Conservation (phyloP, 1,140 invertebrate genomes). For the Grapholita molesta region DNA sequence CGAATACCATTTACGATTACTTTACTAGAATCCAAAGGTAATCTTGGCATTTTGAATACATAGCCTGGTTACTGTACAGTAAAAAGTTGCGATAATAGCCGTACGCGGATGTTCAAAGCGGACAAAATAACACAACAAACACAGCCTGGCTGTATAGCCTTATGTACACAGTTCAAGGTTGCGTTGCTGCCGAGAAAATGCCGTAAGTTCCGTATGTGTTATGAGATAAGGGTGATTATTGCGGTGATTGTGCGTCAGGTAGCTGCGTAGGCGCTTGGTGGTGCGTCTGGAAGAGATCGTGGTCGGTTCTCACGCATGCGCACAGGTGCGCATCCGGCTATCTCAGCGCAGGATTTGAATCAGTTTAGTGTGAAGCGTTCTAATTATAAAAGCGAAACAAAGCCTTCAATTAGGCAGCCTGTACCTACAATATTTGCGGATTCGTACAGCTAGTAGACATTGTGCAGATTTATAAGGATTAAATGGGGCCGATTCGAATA, state of each 20-base stretch:
- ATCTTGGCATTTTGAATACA: neutral
- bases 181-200: conserved; percentile 1
- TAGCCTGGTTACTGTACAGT: conserved; percentile 39
- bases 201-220: conserved; percentile 19
- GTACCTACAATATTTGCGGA: neutral
- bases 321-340: conserved; percentile 73
- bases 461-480: neutral
- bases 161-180: conserved; percentile 33
- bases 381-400: conserved; percentile 23
- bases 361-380: conserved; percentile 40
- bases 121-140: conserved; percentile 72
- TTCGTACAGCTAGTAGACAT: neutral
- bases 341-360: conserved; percentile 58
- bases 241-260: neutral
- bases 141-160: conserved; percentile 50
- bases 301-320: conserved; percentile 56
- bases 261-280: conserved; percentile 24
- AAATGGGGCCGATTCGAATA: too few relatives aligned
- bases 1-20: too few relatives aligned
- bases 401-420: neutral
- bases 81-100: conserved; percentile 68
- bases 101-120: conserved; percentile 66
- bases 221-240: conserved; percentile 27
- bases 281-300: conserved; percentile 39
- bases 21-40: too few relatives aligned